These are phyloP conservation scores for Volucella inanis DNA, from an alignment of 2,888 invertebrate species.

Conservation along the genomic window DNA sequence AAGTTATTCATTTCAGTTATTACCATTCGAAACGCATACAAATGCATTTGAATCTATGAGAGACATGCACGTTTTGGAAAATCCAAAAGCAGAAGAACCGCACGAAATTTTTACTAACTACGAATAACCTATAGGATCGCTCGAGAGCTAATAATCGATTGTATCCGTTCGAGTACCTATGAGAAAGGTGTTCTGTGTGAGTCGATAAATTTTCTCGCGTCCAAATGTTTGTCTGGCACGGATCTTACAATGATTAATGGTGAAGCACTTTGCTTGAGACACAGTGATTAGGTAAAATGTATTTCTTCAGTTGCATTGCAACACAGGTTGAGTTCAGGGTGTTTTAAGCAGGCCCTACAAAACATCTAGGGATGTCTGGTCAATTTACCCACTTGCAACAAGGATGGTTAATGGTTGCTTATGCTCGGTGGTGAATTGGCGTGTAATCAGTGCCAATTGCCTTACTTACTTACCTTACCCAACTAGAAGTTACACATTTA, in stretches of 20 bases:
- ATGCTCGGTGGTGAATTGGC: conserved; percentile 17
- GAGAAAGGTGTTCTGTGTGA: conserved; percentile 48
- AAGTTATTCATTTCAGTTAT: conserved; percentile 67
- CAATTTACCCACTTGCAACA: conserved; percentile 46
- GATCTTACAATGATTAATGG: conserved; percentile 65
- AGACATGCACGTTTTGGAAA: conserved; percentile 12
- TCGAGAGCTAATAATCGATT: conserved; percentile 51
- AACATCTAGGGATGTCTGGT: conserved; percentile 20
- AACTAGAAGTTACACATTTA: not conserved
- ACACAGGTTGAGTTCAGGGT: conserved; percentile 25
- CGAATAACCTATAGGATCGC: conserved; percentile 37
- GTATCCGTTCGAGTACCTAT: conserved; percentile 11
- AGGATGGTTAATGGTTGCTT: conserved; percentile 48
- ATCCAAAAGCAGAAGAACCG: conserved; percentile 18
- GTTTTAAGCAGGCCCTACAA: conserved; percentile 37
- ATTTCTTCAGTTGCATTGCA: conserved; percentile 53
- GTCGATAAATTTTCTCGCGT: conserved; percentile 53
- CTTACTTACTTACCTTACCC: not conserved
- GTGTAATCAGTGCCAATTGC: conserved; percentile 36
- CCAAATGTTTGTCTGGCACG: conserved; percentile 61
- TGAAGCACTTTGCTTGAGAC: conserved; percentile 62
- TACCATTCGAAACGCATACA: conserved; percentile 30
- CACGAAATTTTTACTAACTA: conserved; percentile 51
- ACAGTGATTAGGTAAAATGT: conserved; percentile 68
- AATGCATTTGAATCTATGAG: conserved; percentile 26